These are phyloP conservation scores for Aldrovandia affinis DNA, from an alignment of 2,797 vertebrate genomes.

Conservation along the genomic window DNA sequence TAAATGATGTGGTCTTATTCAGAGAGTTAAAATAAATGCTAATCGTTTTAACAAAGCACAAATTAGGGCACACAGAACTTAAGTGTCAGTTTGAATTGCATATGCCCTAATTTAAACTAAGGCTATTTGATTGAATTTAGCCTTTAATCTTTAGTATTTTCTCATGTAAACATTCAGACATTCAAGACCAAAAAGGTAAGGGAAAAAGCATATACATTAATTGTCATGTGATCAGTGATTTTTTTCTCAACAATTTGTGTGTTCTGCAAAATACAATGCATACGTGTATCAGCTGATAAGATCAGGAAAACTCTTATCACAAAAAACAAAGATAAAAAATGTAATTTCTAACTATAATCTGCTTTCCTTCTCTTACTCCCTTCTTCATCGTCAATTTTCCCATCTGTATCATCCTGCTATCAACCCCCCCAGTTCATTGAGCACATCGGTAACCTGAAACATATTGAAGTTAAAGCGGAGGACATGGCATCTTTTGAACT, in stretches of 20 bases:
- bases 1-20: no score
- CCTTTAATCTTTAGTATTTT: neutral
- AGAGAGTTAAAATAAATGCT: no score
- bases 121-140: no score
- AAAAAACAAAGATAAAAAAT: no score
- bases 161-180: neutral
- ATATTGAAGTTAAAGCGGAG: slow-evolving; percentile 73
- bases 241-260: neutral
- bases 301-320: neutral
- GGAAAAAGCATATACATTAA: neutral
- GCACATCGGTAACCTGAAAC: slow-evolving; percentile 74
- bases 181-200: neutral
- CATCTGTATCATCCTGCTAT: no score
- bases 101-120: no score
- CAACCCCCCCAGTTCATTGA: slow-evolving; percentile 76
- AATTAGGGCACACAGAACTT: no score
- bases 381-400: neutral
- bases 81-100: no score
- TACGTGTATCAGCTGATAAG: neutral
- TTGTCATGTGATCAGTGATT: neutral
- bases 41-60: no score
- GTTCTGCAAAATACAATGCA: neutral
- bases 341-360: no score
- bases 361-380: slow-evolving; percentile 24
- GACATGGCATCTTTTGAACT: slow-evolving; percentile 79